Percentiles rank a stretch among this genome's conserved stretches.
These are phyloP conservation scores for Lepilemur septentrionalis DNA, from an alignment of 2,797 vertebrate species.

Conservation along the genomic window DNA sequence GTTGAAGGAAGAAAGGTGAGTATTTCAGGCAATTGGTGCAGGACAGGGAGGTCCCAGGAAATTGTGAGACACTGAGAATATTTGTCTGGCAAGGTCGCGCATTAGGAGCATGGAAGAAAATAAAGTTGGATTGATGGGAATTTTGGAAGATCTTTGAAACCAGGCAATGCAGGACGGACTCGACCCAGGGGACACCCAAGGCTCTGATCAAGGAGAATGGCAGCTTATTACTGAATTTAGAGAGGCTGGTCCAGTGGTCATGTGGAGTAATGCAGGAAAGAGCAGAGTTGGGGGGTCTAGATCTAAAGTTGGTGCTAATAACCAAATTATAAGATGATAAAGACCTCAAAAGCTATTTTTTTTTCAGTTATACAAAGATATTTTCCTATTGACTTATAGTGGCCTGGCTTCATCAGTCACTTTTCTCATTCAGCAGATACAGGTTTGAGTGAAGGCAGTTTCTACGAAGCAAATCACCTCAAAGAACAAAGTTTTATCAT, in stretches of 20 bases:
- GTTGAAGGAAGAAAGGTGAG: not conserved
- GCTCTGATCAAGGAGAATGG: not conserved
- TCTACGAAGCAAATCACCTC: not conserved
- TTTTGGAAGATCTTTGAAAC: slow-evolving; percentile 3
- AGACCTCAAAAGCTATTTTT: not conserved
- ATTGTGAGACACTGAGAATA: not conserved
- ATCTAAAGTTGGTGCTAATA: not conserved
- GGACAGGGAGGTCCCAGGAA: not conserved
- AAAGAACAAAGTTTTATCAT: not conserved
- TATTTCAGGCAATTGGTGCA: not conserved
- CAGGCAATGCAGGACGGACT: not conserved
- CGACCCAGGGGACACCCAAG: not conserved
- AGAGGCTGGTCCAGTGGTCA: not conserved
- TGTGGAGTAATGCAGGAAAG: not conserved
- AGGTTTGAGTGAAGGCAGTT: not conserved
- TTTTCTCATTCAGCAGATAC: not conserved
- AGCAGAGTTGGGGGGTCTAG: not conserved
- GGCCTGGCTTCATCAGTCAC: not conserved
- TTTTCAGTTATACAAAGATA: not conserved
- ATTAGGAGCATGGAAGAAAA: not conserved
- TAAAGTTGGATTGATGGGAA: not conserved
- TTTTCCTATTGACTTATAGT: not conserved
- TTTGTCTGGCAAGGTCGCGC: not conserved
- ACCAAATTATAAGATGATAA: not conserved
- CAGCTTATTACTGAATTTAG: not conserved